Base-by-base conservation (phyloP, 2,797 vertebrate species). In the Moxostoma hubbsi region DNA sequence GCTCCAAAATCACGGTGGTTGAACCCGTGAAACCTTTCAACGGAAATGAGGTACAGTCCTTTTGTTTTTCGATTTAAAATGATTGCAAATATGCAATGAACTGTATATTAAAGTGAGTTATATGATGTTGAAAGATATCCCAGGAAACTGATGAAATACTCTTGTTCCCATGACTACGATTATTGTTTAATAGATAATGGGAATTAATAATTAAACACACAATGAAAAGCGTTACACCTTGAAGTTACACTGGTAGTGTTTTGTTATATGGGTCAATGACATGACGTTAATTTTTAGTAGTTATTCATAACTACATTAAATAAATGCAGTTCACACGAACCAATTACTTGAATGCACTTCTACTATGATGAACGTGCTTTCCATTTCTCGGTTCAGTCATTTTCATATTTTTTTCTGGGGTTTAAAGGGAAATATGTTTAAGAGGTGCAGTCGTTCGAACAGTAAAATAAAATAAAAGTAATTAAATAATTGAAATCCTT, bases 1-100 rank as follows among this genome's bases (percentile, higher is more conserved):
- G 70, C 77, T 94, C 93, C 54, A 82, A 81, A 6, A 80, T 80
- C 69, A 86, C 85, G 6, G 83, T 75, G 70, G 90, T 94, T 1
- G 81, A 72, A 4, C 88, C 91, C 11, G 9, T 90, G 15, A 81
- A 54, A 62, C 61, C 85, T 6, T 80, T 16, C 59, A 70, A 45
- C 6, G 75, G 64, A 81, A 82, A 85, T 66, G 82, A 93, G 93
- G 93, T 94, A 87, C 7, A 6, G 18, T 12, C 16, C 7, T 12
- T 45, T 43, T 53, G 11, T 1, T 36, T 67, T 43, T 54, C 5
- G 16, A 15, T 53, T 9, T 24, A 43, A 13, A 4, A 9, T n/a
- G 0, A 13, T 18, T 77, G 36, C 2, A 63, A 36, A 51, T 63
- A 16, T 57, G 1, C 0, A 57, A 24, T 66, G 15, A 49, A 8